Evolutionary conservation across 1,140 invertebrate genomes (phyloP), one percentile per base, ranked within the genome.

Genomic region (Bombus consobrinus): DNA sequence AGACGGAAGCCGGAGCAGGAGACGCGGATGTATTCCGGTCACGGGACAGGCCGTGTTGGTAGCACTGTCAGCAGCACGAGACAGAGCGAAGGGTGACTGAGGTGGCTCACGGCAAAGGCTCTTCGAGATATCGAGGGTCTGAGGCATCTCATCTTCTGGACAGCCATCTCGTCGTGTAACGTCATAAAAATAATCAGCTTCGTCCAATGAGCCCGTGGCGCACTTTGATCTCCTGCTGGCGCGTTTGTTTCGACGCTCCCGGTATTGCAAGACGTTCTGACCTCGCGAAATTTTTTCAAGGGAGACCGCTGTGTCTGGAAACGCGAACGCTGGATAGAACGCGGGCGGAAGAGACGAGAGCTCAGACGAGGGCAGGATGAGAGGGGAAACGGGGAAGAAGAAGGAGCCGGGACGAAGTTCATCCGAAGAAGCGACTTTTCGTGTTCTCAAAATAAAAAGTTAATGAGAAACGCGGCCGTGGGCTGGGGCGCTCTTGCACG

Each of bases 101-200:
- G 47, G 47, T 53, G 47, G 47, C 77, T 66, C 85, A 57, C 66
- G 69, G 39, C 79, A 79, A 81, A 86, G 76, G 77, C 72, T 39
- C 81, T 69, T 74, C 64, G 64, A 34, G 88, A 53, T 80, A 81
- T 59, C n/a, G 81, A 91, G 90, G 89, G 91, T 89, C 82, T 89
- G 90, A 87, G 92, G 92, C 89, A 91, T 94, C 92, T 93, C 93
- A 93, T 94, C 93, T 94, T 90, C 87, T 91, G 92, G 90, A 91
- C 93, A 90, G 87, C 90, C 84, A 66, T 88, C 47, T 57, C 74
- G 32, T 66, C 84, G 90, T 93, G 92, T 95, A 94, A 94, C 92
- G 91, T 94, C 94, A 94, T 94, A 94, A 95, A 95, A 95, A 95
- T 95, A 94, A 94, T 95, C 94, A 95, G 92, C 91, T 87, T 57